Base-by-base conservation (phyloP, 2,888 invertebrate genomes). In the Drosophila mettleri region DNA sequence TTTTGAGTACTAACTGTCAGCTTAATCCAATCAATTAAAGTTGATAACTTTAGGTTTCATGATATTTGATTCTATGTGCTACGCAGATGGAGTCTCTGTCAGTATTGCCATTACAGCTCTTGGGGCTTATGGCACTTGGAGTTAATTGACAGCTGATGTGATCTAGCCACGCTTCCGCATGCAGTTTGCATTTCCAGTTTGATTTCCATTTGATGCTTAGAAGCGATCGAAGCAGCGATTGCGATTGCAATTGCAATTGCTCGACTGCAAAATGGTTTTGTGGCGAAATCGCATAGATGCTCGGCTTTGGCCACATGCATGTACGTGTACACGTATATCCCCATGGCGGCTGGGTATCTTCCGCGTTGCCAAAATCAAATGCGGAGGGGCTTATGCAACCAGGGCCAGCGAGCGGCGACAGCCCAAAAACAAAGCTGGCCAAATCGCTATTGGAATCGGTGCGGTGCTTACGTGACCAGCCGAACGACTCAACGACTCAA, bases 381-480 rank as follows among this genome's bases (percentile, higher is more conserved):
- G 74, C 45, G 69, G 69, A 63, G 73, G 60, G 54, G 77, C 78
- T 80, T 83, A 83, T 77, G 71, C 74, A 80, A 80, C 69, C 58
- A 18, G 61, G 76, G 64, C 71, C 80, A 65, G 76, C 66, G 53
- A 60, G 33, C 53, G 53, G 22, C 45, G 63, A 29, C 63, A 69
- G 27, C 61, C 54, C 36, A 33, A 49, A 49, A 49, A 34, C 49
- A 51, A 60, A 57, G 55, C 48, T 41, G 63, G 34, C 53, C 68
- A 73, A 73, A 68, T 77, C 64, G 69, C 60, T 66, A 71, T 71
- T 65, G 62, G 68, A 80, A 76, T 77, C 68, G 78, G 61, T 78
- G 85, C 85, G 78, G 59, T 78, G 85, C 85, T 82, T 82, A 82
- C 85, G 81, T 82, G 81, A 82, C 85, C 82, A 65, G 69, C 60